Base-by-base conservation (phyloP, 2,888 invertebrate species). In the Ptilodon capucinus region DNA sequence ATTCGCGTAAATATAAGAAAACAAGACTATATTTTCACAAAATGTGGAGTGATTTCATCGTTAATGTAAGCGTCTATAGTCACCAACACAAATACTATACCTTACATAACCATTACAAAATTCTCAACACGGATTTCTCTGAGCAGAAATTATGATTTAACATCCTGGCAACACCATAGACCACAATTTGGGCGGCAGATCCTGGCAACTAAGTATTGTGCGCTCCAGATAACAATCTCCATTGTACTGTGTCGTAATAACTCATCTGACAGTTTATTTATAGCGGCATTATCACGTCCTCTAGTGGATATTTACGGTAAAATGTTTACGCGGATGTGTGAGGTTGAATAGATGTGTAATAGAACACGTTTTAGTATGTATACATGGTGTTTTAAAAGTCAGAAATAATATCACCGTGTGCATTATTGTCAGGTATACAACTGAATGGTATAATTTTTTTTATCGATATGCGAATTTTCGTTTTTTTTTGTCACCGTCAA, bases 211-310 rank as follows among this genome's bases (percentile, higher is more conserved):
- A 21, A 23, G 39, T 28, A 28, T 44, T 40, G 40, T 40, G 25
- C 40, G 21, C n/a, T 16, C 16, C 21, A 25, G 71, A 68, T 70
- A 68, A 58, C 45, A 53, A 66, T 68, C 69, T 51, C 65, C 62
- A 73, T 73, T 71, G 71, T 71, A 42, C 44, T 42, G 51, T 51
- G 58, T 46, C 54, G 51, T 45, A 54, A 68, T 71, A 73, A 71
- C 63, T 73, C 73, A 71, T 71, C 66, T 57, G 41, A 58, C 40
- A 40, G 40, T 16, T 40, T 68, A 68, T 74, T 74, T 71, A 74
- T 64, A 51, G 64, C 23, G 41, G 62, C 54, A 71, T 74, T 71
- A 74, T 71, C 68, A 71, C 64, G 63, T 60, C 63, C 48, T 28
- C 57, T 51, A 47, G 42, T 34, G 48, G 42, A 19, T 46, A 46